Evolutionary conservation across 1,140 invertebrate species (phyloP), one percentile per base, ranked within the genome.

Genomic region (Scaptomyza montana): DNA sequence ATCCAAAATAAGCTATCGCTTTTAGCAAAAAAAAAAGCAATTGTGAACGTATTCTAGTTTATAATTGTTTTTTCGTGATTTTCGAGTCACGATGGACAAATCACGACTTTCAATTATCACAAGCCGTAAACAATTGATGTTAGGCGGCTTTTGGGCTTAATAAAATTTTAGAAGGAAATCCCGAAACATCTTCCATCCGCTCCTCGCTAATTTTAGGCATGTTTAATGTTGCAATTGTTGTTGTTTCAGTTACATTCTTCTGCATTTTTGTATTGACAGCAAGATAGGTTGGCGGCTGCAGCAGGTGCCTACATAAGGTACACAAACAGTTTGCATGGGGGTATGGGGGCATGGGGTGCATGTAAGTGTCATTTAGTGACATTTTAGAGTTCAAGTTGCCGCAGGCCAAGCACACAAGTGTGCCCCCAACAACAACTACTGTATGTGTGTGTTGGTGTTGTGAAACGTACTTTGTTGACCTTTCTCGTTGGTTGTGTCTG

Each of bases 391-490:
- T 73, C 65, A 68, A 68, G 65, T 68, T 73, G 57, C 50, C 56
- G 43, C 55, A 72, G 54, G 55, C 39, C 47, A 54, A 43, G 8
- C 54, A 60, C 49, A 72, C 69, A 72, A 67, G 63, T 67, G 46
- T 28, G 16, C n/a, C 25, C 45, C 39, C 33, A 36, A 36, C 33
- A 33, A 33, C 30, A 33, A 33, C 30, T 36, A 8, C 25, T 57
- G 41, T 59, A 53, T 30, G 41, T 33, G 39, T 47, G 25, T 53
- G 46, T 33, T 10, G 33, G 25, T 43, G 33, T 50, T 47, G 57
- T 62, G 56, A 49, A 61, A 68, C 65, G 65, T 68, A 69, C 66
- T 62, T 82, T 85, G 80, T 84, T 84, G 80, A 84, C 80, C 80
- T 84, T 84, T 85, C 74, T 64, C 41, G 67, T 61, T 64, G 55